Conservation (phyloP, 2,797 vertebrate species). For the Crenuchus spilurus region DNA sequence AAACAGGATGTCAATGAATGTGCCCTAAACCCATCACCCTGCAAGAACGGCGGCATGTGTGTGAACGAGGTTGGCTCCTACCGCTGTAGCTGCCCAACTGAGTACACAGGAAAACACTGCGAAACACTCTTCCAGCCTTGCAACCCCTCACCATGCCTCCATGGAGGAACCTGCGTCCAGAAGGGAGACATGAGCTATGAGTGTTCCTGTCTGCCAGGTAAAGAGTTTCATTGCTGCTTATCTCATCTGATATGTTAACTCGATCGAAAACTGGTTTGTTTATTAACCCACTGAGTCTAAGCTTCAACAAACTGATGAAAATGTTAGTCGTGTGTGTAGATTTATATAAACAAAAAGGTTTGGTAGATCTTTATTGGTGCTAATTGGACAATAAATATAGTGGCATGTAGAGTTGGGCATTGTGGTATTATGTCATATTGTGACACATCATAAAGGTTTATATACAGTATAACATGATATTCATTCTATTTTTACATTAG, state of each 20-base stretch:
- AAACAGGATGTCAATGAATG: slow-evolving; percentile 91
- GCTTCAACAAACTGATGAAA: no score
- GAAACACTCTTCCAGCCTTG: slow-evolving; percentile 92
- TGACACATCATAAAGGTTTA: no score
- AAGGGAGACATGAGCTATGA: slow-evolving; percentile 86
- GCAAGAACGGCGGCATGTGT: slow-evolving; percentile 85
- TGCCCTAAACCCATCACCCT: slow-evolving; percentile 70
- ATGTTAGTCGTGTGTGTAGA: no score
- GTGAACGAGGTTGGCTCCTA: slow-evolving; percentile 87
- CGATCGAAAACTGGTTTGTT: not conserved
- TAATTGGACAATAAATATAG: no score
- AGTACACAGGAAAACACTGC: slow-evolving; percentile 86
- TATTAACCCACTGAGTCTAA: not conserved
- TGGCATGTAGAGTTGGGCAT: no score
- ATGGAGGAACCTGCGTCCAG: slow-evolving; percentile 87
- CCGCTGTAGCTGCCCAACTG: slow-evolving; percentile 81
- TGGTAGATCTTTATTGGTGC: no score
- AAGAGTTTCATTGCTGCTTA: not conserved
- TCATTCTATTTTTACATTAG: no score
- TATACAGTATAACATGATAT: no score
- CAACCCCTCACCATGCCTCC: slow-evolving; percentile 84
- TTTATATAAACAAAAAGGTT: no score
- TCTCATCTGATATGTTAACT: not conserved
- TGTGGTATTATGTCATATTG: no score
- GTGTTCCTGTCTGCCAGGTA: slow-evolving; percentile 92